Evolutionary conservation across 1,140 invertebrate genomes (phyloP).

Genomic region (Drosophila watanabei): DNA sequence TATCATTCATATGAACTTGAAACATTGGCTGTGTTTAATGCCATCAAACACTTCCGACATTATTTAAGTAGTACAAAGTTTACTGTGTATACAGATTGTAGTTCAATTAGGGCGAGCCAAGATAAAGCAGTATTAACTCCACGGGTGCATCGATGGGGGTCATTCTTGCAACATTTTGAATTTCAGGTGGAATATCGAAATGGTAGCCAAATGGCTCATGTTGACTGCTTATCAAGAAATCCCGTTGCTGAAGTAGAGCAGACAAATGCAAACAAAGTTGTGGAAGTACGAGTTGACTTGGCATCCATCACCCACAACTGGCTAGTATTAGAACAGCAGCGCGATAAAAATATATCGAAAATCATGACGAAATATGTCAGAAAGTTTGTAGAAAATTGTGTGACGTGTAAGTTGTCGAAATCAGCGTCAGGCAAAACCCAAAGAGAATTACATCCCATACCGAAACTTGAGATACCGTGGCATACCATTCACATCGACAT

Average conservation of each 20-base stretch:
- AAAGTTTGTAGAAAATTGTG: not conserved
- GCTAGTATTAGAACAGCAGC: no score
- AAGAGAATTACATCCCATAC: slow-evolving; percentile 10
- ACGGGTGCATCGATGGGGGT: slow-evolving; percentile 2
- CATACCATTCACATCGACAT: no score
- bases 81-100: not conserved
- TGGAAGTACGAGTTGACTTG: no score
- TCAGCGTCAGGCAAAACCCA: not conserved
- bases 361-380: not conserved
- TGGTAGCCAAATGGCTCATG: slow-evolving; percentile 2
- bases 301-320: no score
- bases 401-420: slow-evolving; percentile 11
- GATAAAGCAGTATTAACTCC: slow-evolving; percentile 1
- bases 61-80: no score
- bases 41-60: not conserved
- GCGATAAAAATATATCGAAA: no score
- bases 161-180: not conserved
- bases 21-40: no score
- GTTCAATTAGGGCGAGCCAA: not conserved
- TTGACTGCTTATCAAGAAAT: slow-evolving; percentile 2
- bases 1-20: slow-evolving; percentile 7
- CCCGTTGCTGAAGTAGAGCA: no score
- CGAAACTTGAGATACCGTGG: not conserved
- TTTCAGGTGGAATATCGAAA: not conserved
- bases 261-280: no score